These are phyloP conservation scores for Eurosta solidaginis DNA, from an alignment of 1,140 invertebrate species.

Conservation along the genomic window DNA sequence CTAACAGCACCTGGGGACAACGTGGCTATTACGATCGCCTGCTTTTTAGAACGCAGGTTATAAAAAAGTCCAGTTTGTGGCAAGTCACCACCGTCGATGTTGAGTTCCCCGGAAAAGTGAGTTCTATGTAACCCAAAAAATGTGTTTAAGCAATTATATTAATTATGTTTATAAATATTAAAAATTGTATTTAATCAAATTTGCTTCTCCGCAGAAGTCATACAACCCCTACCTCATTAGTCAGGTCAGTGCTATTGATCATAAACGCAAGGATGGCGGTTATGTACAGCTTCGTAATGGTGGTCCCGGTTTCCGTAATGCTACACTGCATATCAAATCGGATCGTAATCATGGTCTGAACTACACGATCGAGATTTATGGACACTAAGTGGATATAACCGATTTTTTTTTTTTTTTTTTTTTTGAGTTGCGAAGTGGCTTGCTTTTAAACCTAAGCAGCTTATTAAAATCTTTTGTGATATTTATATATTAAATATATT, in stretches of 20 bases:
- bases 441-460: too few species aligned
- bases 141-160: background rate
- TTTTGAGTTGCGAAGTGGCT: too few species aligned
- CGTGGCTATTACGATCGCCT: constrained; percentile 34
- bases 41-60: constrained; percentile 40
- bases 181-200: background rate
- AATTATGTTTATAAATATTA: background rate
- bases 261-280: constrained; percentile 61
- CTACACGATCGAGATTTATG: constrained; percentile 52
- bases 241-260: constrained; percentile 59
- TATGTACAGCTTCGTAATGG: constrained; percentile 51
- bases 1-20: constrained; percentile 31
- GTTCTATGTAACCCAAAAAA: background rate
- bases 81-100: constrained; percentile 47
- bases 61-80: constrained; percentile 50
- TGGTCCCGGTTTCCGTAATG: constrained; percentile 54
- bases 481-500: too few species aligned
- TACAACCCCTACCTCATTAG: background rate
- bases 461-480: too few species aligned
- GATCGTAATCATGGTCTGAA: constrained; percentile 49
- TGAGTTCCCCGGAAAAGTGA: constrained; percentile 39
- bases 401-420: too few species aligned
- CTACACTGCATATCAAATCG: constrained; percentile 61
- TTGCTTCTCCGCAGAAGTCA: background rate
- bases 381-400: constrained; percentile 8